phyloP scores from a whole-genome alignment of 2,113 vertebrate genomes.

The Tauraco erythrolophus region DNA sequence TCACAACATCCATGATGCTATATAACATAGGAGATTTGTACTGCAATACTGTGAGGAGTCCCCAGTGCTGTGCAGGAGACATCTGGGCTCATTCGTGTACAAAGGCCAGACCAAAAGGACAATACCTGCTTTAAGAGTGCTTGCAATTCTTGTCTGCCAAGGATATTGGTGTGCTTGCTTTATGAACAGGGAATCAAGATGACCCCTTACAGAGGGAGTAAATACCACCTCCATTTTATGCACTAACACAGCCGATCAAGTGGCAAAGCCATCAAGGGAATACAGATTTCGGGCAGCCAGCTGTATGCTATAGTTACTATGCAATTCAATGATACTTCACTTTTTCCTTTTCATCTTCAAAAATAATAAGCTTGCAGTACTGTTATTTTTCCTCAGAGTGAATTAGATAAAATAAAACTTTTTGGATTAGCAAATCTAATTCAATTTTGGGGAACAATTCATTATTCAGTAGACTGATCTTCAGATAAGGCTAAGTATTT shows the following conservation, averaged over 20 bases:
- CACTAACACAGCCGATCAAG: not conserved
- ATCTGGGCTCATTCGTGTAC: not conserved
- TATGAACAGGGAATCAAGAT: not conserved
- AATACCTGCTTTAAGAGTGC: not conserved
- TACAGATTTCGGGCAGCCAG: not conserved
- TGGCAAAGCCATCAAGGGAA: not conserved
- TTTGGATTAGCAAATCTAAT: not conserved
- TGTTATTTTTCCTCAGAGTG: not conserved
- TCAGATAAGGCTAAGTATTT: not conserved
- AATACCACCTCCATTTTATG: not conserved
- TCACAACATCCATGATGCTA: not conserved
- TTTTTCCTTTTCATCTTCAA: not conserved
- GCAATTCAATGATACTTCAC: not conserved
- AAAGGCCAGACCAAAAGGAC: not conserved
- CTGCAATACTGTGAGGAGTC: no score
- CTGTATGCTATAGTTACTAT: not conserved
- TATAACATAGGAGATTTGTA: not conserved
- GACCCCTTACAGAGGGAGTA: not conserved
- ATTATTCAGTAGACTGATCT: not conserved
- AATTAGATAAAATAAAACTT: constrained; percentile 10
- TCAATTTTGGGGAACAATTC: not conserved
- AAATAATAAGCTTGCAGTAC: not conserved
- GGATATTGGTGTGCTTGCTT: not conserved
- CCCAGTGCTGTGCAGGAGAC: not conserved
- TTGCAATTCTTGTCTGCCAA: not conserved